These are phyloP conservation scores for Stictocephala bisonia DNA, from an alignment of 2,888 invertebrate species.

Conservation along the genomic window DNA sequence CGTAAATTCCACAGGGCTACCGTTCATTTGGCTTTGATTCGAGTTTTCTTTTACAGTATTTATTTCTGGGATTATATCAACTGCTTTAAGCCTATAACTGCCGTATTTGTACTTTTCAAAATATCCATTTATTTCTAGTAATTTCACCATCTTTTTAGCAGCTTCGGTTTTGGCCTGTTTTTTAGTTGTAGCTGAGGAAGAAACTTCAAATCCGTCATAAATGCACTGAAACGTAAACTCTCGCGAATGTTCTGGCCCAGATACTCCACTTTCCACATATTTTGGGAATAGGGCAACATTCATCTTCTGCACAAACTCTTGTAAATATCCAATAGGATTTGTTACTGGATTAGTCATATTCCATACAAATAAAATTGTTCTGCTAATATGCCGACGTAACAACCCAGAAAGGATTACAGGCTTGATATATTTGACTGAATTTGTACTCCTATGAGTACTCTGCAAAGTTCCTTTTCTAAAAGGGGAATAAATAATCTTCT, in stretches of 20 bases:
- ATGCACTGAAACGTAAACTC: background rate
- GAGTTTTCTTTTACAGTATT: no score
- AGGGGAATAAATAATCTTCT: no score
- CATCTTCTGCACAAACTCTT: constrained; percentile 10
- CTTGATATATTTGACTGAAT: no score
- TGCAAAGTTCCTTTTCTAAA: no score
- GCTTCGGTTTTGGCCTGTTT: constrained; percentile 14
- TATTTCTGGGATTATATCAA: no score
- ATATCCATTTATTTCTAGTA: background rate
- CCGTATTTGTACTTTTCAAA: background rate
- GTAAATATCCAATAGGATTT: background rate
- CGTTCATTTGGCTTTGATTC: no score
- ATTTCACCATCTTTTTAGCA: background rate
- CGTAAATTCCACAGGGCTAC: no score
- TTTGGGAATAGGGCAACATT: background rate
- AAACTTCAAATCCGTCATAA: background rate
- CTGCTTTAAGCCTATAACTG: no score
- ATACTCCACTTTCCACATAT: background rate
- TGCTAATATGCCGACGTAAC: no score
- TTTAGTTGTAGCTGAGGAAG: background rate
- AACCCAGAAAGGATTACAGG: no score
- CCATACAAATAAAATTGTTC: no score
- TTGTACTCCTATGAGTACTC: no score
- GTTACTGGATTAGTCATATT: background rate
- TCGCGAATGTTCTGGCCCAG: background rate